A percentile compares a stretch with the other conserved stretches of the same genome.
phyloP scores from a whole-genome alignment of 2,113 vertebrate species.

The Panurus biarmicus region DNA sequence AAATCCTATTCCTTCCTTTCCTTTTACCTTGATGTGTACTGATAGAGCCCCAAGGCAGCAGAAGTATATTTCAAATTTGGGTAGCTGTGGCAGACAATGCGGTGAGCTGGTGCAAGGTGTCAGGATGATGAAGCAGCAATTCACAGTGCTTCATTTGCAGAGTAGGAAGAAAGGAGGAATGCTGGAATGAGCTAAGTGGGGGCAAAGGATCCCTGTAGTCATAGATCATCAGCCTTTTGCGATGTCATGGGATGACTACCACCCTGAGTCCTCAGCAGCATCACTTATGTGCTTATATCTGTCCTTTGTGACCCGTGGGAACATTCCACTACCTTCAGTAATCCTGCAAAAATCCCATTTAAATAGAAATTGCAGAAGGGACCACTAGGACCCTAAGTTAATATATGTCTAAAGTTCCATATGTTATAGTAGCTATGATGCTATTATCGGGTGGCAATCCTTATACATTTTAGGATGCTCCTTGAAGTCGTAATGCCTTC shows the following conservation, averaged over 20 bases:
- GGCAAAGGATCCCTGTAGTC: not conserved
- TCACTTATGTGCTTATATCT: not conserved
- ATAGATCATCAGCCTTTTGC: slow-evolving; percentile 10
- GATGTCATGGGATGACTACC: not conserved
- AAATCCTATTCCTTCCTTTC: not conserved
- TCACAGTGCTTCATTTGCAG: not conserved
- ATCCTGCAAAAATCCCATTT: not conserved
- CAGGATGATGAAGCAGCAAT: slow-evolving; percentile 47
- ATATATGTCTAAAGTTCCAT: not conserved
- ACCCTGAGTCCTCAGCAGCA: not conserved
- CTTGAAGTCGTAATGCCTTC: not conserved
- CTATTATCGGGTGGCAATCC: not conserved
- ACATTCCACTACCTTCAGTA: not conserved
- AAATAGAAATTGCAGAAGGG: not conserved
- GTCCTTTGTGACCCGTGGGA: not conserved
- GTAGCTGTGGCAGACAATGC: not conserved
- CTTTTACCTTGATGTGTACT: not conserved
- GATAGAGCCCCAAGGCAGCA: not conserved
- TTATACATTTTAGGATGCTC: not conserved
- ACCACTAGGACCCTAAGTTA: not conserved
- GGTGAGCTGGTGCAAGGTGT: slow-evolving; percentile 13
- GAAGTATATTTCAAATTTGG: slow-evolving; percentile 21
- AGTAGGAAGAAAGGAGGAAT: slow-evolving; percentile 2
- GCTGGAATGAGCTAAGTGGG: slow-evolving; percentile 8
- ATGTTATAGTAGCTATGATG: not conserved